Base-by-base conservation (phyloP, 1,140 invertebrate species). In the Melitaea cinxia region DNA sequence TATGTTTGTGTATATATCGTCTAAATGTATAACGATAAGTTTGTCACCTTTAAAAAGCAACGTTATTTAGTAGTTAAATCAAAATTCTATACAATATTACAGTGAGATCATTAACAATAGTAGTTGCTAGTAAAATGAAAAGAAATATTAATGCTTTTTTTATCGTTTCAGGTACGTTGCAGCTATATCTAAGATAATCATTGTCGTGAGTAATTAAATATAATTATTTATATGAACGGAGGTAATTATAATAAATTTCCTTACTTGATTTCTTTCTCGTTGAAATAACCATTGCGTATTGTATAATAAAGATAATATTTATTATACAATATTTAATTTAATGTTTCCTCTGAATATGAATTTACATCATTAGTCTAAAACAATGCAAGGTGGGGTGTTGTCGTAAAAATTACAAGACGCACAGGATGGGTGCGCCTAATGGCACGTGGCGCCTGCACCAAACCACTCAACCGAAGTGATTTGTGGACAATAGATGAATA, bases 351-450 rank as follows among this genome's bases (percentile, higher is more conserved):
- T 68, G 33, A 65, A 65, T 58, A 59, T 53, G 55, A 39, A 17
- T 65, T 37, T 12, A 55, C 55, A 24, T 65, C 63, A 53, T 70
- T 66, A 82, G 68, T 63, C 72, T 70, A 79, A 63, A 88, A 89
- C 87, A 89, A 89, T 87, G 79, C 68, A 78, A 83, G 87, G 87
- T 71, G 84, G 74, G 83, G 85, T 76, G 70, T 76, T 65, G 79
- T 71, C 83, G 82, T 82, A 85, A 42, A 88, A 88, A 85, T 82
- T 80, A 82, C 81, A 81, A 87, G 78, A 85, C 73, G 68, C 50
- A 68, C 76, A 82, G 83, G 82, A 88, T 82, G 85, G 87, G 87
- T 78, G 84, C 68, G 87, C 75, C 85, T 82, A 88, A 84, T 82
- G 67, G 74, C 66, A 61, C 72, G 73, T 75, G 73, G 72, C 78